Conservation (phyloP, 1,140 invertebrate species). For the Paramacrobiotus metropolitanus region DNA sequence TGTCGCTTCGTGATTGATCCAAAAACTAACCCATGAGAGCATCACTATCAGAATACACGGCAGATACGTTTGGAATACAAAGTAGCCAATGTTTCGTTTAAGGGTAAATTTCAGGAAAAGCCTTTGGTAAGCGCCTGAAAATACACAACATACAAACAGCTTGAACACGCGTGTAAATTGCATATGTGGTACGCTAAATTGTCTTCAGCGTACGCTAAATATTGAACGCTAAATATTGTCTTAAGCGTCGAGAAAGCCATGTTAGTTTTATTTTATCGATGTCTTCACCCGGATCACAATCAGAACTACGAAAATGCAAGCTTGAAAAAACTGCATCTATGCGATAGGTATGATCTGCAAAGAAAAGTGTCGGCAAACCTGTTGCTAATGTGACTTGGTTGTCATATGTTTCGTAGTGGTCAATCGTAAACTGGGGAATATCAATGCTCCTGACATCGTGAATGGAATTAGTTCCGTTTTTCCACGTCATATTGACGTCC, state of each 20-base stretch:
- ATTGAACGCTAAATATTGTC: too few species aligned
- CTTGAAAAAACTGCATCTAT: too few species aligned
- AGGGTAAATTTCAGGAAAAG: slow-evolving; percentile 63
- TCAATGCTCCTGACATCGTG: slow-evolving; percentile 76
- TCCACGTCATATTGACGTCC: slow-evolving; percentile 95
- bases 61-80: slow-evolving; percentile 56
- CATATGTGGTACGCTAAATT: neutral
- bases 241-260: too few species aligned
- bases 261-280: too few species aligned
- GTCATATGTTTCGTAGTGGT: slow-evolving; percentile 75
- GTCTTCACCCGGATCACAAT: too few species aligned
- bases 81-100: slow-evolving; percentile 52
- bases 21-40: slow-evolving; percentile 66
- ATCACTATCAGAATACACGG: slow-evolving; percentile 58
- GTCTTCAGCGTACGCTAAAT: too few species aligned
- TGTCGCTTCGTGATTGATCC: slow-evolving; percentile 60
- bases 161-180: neutral
- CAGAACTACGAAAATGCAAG: too few species aligned
- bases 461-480: slow-evolving; percentile 41
- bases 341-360: too few species aligned
- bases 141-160: slow-evolving; percentile 2
- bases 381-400: slow-evolving; percentile 54
- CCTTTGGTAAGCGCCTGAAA: slow-evolving; percentile 46
- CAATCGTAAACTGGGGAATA: slow-evolving; percentile 80
- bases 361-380: too few species aligned